Evolutionary conservation across 2,888 invertebrate species (phyloP), one percentile per base, ranked within the genome.

Genomic region (Geotrupes spiniger): DNA sequence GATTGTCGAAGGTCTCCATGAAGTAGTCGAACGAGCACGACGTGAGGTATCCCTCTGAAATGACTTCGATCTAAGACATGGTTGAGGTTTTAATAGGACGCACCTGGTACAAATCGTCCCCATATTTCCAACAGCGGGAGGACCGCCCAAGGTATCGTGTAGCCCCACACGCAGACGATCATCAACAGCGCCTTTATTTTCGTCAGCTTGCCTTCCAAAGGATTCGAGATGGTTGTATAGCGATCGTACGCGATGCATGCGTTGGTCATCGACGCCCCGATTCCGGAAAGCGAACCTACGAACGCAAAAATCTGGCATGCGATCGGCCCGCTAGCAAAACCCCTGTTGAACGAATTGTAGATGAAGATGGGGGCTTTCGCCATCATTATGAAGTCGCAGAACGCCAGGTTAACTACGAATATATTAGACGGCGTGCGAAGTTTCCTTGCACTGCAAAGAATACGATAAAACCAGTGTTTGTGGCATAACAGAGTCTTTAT

Each of bases 311-410:
- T 78, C 66, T 89, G 86, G 63, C 92, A 92, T 1, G 87, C 90
- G 0, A 82, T 52, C 41, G 83, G 76, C 0, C 92, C 92, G 2
- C 79, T 64, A 0, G 88, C 89, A 57, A 84, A 91, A 0, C 91
- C 91, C 53, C 81, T 78, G 67, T 85, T 79, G 58, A 87, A 87
- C 25, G 89, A 89, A 66, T 91, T 91, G 71, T 89, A 89, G 59
- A 91, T 88, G 69, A 91, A 89, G 55, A 92, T 82, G 0, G 91
- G 91, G 0, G 89, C 80, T 73, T 92, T 92, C 25, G 82, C 71
- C 90, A 91, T 90, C 92, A 92, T 92, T 21, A 89, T 73, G 63
- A 92, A 91, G 72, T 92, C 92, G 60, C 87, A 83, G 48, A 91
- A 74, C 1, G 92, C 89, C 66, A 92, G 72, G 70, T 92, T 89